Conservation (phyloP, 2,113 vertebrate species). For the Ivindomyrus marchei region DNA sequence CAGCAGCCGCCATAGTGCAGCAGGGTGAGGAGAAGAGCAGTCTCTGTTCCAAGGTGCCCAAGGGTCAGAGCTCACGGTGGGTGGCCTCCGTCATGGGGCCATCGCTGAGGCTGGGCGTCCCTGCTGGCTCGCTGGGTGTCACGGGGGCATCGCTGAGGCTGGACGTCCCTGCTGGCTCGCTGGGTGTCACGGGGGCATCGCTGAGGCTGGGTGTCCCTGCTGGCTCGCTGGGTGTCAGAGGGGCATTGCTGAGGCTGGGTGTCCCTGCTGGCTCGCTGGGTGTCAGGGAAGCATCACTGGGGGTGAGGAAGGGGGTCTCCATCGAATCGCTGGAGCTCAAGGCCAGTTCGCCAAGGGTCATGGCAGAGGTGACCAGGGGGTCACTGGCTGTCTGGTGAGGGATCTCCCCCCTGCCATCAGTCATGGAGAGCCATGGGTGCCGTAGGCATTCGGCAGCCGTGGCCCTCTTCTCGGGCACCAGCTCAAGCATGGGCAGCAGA, state of each 20-base stretch:
- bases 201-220: constrained; percentile 2
- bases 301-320: constrained; percentile 34
- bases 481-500: constrained; percentile 92
- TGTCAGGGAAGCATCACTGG: constrained; percentile 53
- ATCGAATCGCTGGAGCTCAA: not conserved
- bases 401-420: not conserved
- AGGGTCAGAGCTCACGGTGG: not conserved
- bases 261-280: constrained; percentile 30
- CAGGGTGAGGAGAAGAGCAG: constrained; percentile 51
- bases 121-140: constrained; percentile 31
- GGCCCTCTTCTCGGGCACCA: constrained; percentile 89
- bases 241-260: not conserved
- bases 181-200: not conserved
- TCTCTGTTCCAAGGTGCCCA: constrained; percentile 43
- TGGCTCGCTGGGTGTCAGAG: not conserved
- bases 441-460: constrained; percentile 85
- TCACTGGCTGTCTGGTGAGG: not conserved
- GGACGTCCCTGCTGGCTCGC: constrained; percentile 8
- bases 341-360: not conserved
- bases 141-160: constrained; percentile 23
- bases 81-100: not conserved
- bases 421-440: constrained; percentile 78
- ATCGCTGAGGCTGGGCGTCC: constrained; percentile 46
- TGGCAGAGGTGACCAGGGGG: constrained; percentile 1
- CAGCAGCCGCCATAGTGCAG: not conserved